Evolutionary conservation across 2,113 vertebrate genomes (phyloP), one percentile per base, ranked within the genome.

Genomic region (Hystrix cristata): DNA sequence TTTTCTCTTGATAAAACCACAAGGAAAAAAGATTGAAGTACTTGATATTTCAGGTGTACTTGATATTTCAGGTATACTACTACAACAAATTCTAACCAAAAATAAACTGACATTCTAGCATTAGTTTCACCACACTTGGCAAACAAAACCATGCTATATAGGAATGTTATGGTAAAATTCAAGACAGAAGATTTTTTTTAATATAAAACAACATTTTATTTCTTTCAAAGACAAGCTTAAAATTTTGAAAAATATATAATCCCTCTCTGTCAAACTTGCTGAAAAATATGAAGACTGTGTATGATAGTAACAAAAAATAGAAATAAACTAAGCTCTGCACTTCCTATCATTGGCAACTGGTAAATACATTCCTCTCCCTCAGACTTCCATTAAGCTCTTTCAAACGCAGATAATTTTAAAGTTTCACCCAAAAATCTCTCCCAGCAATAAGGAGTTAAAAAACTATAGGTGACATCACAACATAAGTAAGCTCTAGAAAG

Each of bases 1-100:
- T 71, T 89, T 97, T 98, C 97, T 98, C 97, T 95, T 94, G 87
- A 94, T 98, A 98, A 98, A 97, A 97, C 95, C 92, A 98, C 86
- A 97, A 98, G 69, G 96, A 91, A 96, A 98, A 98, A 98, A 87
- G 72, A 97, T 97, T 98, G 96, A 97, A 95, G 95, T 95, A 97
- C 43, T 48, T 94, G 94, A 98, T 96, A 98, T 98, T 98, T 82
- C 97, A 98, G 86, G 97, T 94, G 98, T 98, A 85, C 96, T 97
- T 38, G 38, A 38, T 96, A 98, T 98, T 98, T 83, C 97, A 98
- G 87, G 96, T 94, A 98, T 98, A 87, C 96, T 97, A 93, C 91
- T 98, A 98, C 97, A 98, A 98, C 94, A 96, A 95, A 98, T 94
- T 85, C 87, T 97, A 95, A 79, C 29, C n/a, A 84, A 94, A 96